Evolutionary conservation across 2,797 vertebrate species (phyloP).

Genomic region (Gallinago solitaria): DNA sequence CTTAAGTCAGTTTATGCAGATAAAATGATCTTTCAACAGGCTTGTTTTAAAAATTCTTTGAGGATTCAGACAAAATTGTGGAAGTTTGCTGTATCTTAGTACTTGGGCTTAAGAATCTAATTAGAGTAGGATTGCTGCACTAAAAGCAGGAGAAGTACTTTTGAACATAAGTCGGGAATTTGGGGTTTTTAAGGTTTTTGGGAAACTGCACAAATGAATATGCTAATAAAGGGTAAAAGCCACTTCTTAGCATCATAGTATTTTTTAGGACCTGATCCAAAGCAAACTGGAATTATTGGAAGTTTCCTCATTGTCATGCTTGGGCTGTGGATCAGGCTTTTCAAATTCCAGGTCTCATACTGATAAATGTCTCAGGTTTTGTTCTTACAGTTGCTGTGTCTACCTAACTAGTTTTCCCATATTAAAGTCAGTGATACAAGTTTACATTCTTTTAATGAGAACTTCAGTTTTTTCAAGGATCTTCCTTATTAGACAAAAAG

Average conservation of each 20-base stretch:
- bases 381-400: neutral
- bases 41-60: neutral
- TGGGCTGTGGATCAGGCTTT: neutral
- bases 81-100: neutral
- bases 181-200: neutral
- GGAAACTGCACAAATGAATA: neutral
- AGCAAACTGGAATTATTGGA: neutral
- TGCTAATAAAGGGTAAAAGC: neutral
- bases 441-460: neutral
- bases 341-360: neutral
- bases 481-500: neutral
- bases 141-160: neutral
- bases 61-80: neutral
- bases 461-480: neutral
- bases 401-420: neutral
- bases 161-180: neutral
- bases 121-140: neutral
- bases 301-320: neutral
- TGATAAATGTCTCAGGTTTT: neutral
- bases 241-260: neutral
- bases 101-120: neutral
- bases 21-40: slow-evolving; percentile 15
- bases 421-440: accelerated
- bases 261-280: neutral
- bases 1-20: neutral